A percentile compares a stretch with the other conserved stretches of the same genome.
Conservation (phyloP, 1,140 invertebrate genomes). For the Drosophila gunungcola region DNA sequence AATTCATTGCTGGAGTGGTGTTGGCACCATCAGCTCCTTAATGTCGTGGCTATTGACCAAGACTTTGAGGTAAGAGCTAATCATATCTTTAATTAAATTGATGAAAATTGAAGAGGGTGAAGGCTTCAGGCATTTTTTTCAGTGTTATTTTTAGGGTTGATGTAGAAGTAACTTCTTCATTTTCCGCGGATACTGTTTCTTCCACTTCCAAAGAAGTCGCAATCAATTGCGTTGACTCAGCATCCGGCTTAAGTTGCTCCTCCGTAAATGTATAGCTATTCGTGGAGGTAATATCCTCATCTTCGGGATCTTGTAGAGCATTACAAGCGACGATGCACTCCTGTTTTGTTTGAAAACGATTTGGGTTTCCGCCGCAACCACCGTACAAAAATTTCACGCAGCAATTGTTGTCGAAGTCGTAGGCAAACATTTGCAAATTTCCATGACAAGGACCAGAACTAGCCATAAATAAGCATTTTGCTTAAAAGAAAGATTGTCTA, state of each 20-base stretch:
- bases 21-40: slow-evolving; percentile 60
- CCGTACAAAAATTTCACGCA: slow-evolving; percentile 36
- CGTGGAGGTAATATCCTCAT: background rate
- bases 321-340: slow-evolving; percentile 21
- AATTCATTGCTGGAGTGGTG: slow-evolving; percentile 41
- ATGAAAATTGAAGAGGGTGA: background rate
- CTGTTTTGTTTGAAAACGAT: slow-evolving; percentile 30
- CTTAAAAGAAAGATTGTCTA: background rate
- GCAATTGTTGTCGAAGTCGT: slow-evolving; percentile 9
- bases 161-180: background rate
- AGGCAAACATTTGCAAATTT: slow-evolving; percentile 32
- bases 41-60: slow-evolving; percentile 48
- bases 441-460: slow-evolving; percentile 33
- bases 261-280: background rate
- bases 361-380: slow-evolving; percentile 55
- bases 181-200: background rate
- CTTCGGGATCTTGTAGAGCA: background rate
- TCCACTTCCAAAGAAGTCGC: no score
- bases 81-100: background rate
- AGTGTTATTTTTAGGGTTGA: background rate
- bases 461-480: slow-evolving; percentile 18
- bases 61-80: slow-evolving; percentile 55
- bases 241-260: background rate
- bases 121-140: background rate
- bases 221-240: background rate